Evolutionary conservation across 2,113 vertebrate species (phyloP).

Genomic region (Silurus asotus): DNA sequence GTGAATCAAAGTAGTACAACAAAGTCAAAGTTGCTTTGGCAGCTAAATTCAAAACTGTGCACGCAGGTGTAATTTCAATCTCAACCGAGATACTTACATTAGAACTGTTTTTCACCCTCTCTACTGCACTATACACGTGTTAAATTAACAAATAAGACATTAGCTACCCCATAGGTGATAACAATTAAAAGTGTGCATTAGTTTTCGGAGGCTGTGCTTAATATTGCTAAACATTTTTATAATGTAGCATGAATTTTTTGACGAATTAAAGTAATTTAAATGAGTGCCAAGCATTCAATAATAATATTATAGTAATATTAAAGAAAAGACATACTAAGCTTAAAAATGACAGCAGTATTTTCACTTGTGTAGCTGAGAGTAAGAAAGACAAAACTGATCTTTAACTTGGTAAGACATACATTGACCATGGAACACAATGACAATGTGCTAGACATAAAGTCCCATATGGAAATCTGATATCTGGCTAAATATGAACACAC

Average conservation of each 20-base stretch:
- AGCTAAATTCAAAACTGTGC: conserved; percentile 8
- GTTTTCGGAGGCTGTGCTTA: neutral
- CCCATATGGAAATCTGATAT: neutral
- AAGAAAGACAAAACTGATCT: neutral
- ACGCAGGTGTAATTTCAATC: neutral
- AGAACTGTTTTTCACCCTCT: neutral
- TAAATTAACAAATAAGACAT: neutral
- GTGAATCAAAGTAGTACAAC: neutral
- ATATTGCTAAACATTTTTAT: neutral
- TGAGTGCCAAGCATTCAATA: neutral
- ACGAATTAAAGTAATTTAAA: neutral
- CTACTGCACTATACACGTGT: neutral
- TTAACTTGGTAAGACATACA: neutral
- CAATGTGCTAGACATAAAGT: neutral
- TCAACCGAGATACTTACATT: neutral
- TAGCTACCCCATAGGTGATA: neutral
- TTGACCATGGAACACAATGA: neutral
- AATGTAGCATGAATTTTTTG: neutral
- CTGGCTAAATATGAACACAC: too few species aligned
- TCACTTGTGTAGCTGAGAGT: neutral
- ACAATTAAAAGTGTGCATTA: neutral
- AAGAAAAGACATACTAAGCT: neutral
- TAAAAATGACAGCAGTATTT: neutral
- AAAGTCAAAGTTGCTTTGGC: neutral
- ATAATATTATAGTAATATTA: neutral